Conservation (phyloP, 2,113 vertebrate species). For the Dissostichus mawsoni region DNA sequence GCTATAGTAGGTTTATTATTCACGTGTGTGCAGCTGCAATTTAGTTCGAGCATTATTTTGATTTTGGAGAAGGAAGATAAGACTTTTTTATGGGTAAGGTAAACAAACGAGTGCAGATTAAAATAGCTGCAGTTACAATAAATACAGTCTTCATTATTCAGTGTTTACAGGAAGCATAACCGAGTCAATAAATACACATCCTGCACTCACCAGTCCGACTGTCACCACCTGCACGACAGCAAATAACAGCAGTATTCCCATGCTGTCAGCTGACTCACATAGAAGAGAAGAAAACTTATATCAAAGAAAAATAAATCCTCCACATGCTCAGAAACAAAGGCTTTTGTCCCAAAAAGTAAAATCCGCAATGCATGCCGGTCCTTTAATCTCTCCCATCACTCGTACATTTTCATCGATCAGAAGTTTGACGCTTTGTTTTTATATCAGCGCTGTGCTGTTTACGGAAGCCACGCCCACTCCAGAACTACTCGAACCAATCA, state of each 20-base stretch:
- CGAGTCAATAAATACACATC: neutral
- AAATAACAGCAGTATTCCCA: conserved; percentile 76
- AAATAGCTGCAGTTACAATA: neutral
- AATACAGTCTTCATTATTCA: conserved; percentile 15
- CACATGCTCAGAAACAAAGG: conserved; percentile 29
- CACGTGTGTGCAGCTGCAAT: neutral
- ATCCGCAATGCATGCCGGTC: conserved; percentile 43
- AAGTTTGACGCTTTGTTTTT: conserved; percentile 58
- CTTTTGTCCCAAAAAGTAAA: conserved; percentile 53
- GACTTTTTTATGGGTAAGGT: neutral
- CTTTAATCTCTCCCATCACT: conserved; percentile 51
- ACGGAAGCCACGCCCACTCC: conserved; percentile 69
- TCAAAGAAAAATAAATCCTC: conserved; percentile 50
- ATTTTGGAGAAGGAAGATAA: neutral
- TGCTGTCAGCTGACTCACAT: conserved; percentile 66
- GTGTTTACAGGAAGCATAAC: conserved; percentile 34
- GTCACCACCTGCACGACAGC: conserved; percentile 60
- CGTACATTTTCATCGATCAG: conserved; percentile 44
- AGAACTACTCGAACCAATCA: conserved; percentile 71
- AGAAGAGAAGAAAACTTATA: conserved; percentile 11
- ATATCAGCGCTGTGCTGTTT: conserved; percentile 64
- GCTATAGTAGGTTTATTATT: neutral
- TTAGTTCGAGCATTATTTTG: neutral
- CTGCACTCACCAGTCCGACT: conserved; percentile 73
- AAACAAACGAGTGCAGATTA: conserved; percentile 2